These are phyloP conservation scores for Rhaphigaster nebulosa DNA, from an alignment of 2,888 invertebrate species.

Conservation along the genomic window DNA sequence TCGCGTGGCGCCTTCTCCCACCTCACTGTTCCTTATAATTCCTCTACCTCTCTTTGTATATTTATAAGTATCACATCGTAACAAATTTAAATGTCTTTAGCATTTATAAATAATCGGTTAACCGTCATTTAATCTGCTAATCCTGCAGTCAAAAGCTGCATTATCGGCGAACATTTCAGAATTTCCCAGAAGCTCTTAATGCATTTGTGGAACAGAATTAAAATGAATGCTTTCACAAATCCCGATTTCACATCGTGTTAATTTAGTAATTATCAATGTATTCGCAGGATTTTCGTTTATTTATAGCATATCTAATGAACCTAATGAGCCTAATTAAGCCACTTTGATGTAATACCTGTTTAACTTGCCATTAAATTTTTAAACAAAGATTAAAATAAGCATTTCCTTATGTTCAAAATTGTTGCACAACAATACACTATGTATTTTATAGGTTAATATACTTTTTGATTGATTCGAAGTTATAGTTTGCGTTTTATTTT, in stretches of 20 bases:
- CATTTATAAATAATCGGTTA: background rate
- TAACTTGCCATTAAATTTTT: too few species aligned
- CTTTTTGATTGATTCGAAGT: too few species aligned
- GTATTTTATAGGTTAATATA: too few species aligned
- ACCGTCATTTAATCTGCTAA: background rate
- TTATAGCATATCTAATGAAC: too few species aligned
- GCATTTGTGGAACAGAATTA: background rate
- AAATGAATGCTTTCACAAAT: background rate
- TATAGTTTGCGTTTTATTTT: too few species aligned
- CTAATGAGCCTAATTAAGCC: too few species aligned
- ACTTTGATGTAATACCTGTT: too few species aligned
- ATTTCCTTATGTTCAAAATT: too few species aligned
- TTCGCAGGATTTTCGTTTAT: too few species aligned
- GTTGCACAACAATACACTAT: too few species aligned
- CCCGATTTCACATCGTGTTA: background rate
- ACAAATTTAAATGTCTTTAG: background rate
- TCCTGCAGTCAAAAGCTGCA: background rate
- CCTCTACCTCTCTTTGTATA: background rate
- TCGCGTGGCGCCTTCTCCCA: constrained; percentile 50
- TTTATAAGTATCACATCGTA: background rate
- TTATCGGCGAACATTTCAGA: background rate
- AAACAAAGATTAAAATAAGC: too few species aligned
- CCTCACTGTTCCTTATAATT: background rate
- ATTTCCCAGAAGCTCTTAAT: background rate
- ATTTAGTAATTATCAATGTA: background rate